phyloP scores from a whole-genome alignment of 2,113 vertebrate species.

The Acanthisitta chloris region DNA sequence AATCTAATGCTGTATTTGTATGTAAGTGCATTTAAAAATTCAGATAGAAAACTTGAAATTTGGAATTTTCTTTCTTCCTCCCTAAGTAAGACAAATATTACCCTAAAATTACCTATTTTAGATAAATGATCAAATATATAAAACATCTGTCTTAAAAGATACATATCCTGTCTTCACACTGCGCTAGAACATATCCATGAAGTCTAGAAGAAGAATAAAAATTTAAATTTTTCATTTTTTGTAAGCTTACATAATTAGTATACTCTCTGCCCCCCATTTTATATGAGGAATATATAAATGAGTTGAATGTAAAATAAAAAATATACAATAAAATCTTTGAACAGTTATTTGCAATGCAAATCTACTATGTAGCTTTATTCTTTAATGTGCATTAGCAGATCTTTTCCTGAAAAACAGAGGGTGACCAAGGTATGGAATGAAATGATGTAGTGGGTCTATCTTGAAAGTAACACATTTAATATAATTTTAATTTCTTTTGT shows the following conservation, averaged over 20 bases:
- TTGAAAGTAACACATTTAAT: slow-evolving; percentile 29
- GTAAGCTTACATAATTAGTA: background rate
- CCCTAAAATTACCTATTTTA: background rate
- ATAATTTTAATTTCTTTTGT: background rate
- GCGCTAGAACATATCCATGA: background rate
- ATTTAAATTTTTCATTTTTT: background rate
- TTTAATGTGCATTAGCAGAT: slow-evolving; percentile 19
- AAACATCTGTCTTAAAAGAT: background rate
- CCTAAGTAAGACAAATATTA: background rate
- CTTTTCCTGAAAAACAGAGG: slow-evolving; percentile 1
- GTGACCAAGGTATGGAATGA: background rate
- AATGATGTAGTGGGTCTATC: slow-evolving; percentile 6
- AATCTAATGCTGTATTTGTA: background rate
- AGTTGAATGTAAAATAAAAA: background rate
- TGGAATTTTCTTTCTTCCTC: background rate
- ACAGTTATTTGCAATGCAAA: background rate
- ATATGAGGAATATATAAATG: background rate
- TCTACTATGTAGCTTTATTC: slow-evolving; percentile 43
- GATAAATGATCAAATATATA: background rate
- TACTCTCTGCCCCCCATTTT: background rate
- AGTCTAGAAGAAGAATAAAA: background rate
- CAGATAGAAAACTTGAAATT: background rate
- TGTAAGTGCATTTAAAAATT: background rate
- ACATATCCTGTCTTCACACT: background rate
- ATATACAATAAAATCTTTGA: background rate